Conservation (phyloP, 2,888 invertebrate genomes). For the Ceriagrion tenellum region DNA sequence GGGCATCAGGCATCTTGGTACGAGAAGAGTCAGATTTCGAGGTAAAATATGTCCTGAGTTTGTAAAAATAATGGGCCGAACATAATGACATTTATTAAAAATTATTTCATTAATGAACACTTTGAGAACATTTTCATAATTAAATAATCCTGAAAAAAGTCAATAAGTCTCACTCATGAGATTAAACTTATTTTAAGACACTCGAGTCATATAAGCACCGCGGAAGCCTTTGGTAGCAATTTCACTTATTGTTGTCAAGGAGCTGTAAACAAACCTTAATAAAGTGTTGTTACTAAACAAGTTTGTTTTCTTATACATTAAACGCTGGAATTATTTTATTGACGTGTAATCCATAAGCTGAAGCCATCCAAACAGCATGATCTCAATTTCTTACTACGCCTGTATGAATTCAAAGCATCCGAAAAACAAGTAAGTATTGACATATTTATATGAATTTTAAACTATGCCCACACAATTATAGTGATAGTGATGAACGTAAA, state of each 20-base stretch:
- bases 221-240: not conserved
- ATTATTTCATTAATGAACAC: too few relatives aligned
- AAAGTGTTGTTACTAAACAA: not conserved
- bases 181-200: too few relatives aligned
- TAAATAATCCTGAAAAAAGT: too few relatives aligned
- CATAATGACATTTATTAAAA: too few relatives aligned
- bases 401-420: not conserved
- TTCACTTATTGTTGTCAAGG: not conserved
- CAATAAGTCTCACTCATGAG: too few relatives aligned
- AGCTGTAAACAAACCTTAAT: not conserved
- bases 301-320: not conserved
- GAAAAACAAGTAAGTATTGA: not conserved
- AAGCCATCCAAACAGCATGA: not conserved
- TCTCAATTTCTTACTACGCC: not conserved
- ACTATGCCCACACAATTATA: not conserved
- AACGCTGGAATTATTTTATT: not conserved
- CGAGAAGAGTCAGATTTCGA: too few relatives aligned
- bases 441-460: not conserved
- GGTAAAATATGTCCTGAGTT: too few relatives aligned
- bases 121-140: too few relatives aligned
- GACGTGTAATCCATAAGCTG: not conserved
- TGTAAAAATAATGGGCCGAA: too few relatives aligned
- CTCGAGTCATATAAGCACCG: not conserved
- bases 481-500: not conserved
- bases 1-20: too few relatives aligned